Evolutionary conservation across 1,140 invertebrate genomes (phyloP), one percentile per base, ranked within the genome.

Genomic region (Lepidurus apus): DNA sequence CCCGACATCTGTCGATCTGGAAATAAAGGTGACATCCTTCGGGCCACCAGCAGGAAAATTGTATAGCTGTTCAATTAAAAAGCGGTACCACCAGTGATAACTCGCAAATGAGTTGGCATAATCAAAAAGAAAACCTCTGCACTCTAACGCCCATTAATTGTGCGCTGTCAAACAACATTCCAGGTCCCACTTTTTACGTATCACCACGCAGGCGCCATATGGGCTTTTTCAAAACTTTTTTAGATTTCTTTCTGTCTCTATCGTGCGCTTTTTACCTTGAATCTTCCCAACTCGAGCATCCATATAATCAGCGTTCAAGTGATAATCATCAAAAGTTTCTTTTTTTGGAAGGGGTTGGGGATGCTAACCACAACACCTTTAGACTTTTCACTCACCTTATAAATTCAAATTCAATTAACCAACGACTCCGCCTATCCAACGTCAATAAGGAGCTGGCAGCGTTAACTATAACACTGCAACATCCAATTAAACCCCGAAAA

Each of bases 81-180:
- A 21, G 17, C 13, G 53, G 6, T 65, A 65, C 21, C 21, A n/a
- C n/a, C 53, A 21, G 21, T 21, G 53, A 65, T 65, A 65, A 65
- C 53, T 65, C 53, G 53, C 53, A 65, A 65, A 65, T 65, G 53
- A 65, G 53, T 65, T 65, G 53, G 53, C 53, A 65, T 65, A 65
- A 65, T 65, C 53, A 65, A 65, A 65, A 65, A 65, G 7, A 65
- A 65, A 65, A 65, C 17, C 53, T 21, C 21, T 65, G 53, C 53
- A 65, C 53, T 17, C 53, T 13, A 65, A 65, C 53, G 53, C 13
- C 13, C 53, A 13, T 65, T 65, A 65, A 65, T 65, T 65, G 53
- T 13, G 53, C 53, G 53, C 53, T 65, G 53, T 21, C 53, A 65
- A 65, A 65, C 53, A 65, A 65, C 53, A 65, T 65, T 34, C 53